Evolutionary conservation across 2,113 vertebrate genomes (phyloP), one percentile per base, ranked within the genome.

Genomic region (Salvelinus fontinalis): DNA sequence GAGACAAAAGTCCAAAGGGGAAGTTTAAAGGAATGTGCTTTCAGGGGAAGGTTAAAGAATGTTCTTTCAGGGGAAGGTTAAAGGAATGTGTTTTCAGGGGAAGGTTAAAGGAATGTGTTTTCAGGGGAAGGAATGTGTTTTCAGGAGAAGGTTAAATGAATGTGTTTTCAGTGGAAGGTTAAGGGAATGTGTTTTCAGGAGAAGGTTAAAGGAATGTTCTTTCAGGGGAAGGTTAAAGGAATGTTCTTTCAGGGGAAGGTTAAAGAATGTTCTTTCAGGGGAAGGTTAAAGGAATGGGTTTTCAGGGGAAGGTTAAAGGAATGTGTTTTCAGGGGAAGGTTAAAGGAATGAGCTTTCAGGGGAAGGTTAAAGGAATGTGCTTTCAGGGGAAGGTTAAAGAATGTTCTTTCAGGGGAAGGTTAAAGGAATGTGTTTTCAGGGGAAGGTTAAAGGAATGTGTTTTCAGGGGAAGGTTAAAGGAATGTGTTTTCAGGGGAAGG

Each of bases 331-430:
- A 75, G 12, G 20, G 14, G 72, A 77, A 73, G 57, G 73, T 51
- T 68, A 22, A 31, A 31, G 5, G 31, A 27, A 27, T 27, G 27
- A 3, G 27, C 27, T 27, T 27, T 27, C 27, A 27, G 12, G 20
- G 12, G 72, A 77, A 73, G 57, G 71, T 51, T 68, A 22, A 67
- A 81, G 39, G 65, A 34, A 34, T 6, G 31, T 34, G 4, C 5
- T 34, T 34, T 71, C 78, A 75, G 12, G 20, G 14, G 72, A 77
- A 73, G 51, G 73, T 51, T 68, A 22, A 67, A 79, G 65, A 27
- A 5, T 1, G 31, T 31, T 0, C 5, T 31, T 31, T 71, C 76
- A 74, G 12, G 20, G 14, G 72, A 77, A 73, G 51, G 73, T 34
- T 34, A 39, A 39, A 39, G 7, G 6, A 34, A n/a, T 3, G 57